These are phyloP conservation scores for Conops quadrifasciatus DNA, from an alignment of 2,888 invertebrate genomes.

Conservation along the genomic window DNA sequence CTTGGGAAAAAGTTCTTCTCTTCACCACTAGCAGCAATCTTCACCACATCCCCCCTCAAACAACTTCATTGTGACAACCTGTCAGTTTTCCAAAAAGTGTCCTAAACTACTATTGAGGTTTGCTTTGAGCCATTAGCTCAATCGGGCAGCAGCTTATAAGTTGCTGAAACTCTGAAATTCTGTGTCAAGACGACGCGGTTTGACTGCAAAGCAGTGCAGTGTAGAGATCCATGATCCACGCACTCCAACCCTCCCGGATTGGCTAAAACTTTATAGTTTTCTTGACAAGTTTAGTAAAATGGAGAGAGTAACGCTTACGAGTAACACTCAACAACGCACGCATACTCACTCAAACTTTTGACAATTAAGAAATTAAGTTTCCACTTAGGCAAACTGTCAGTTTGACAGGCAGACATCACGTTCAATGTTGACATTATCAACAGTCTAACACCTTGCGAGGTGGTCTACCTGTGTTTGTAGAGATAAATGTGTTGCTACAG, in stretches of 20 bases:
- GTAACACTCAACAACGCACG: conserved; percentile 11
- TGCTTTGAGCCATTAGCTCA: conserved; percentile 13
- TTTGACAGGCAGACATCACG: conserved; percentile 59
- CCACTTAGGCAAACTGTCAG: conserved; percentile 61
- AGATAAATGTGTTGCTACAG: conserved; percentile 30
- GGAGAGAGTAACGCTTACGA: too few relatives aligned
- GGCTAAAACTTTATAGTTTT: conserved; percentile 39
- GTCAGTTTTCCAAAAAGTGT: conserved; percentile 6
- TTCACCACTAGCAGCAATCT: not conserved
- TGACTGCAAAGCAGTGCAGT: conserved; percentile 41
- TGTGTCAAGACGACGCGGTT: conserved; percentile 28
- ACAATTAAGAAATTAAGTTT: conserved; percentile 65
- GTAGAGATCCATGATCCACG: conserved; percentile 16
- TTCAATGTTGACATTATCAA: conserved; percentile 60
- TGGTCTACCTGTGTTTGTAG: not conserved
- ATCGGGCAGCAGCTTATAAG: conserved; percentile 12
- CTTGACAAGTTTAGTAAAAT: conserved; percentile 31
- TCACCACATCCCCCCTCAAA: conserved; percentile 25
- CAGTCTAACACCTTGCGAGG: conserved; percentile 60
- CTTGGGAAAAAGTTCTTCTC: conserved; percentile 27
- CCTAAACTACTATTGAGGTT: not conserved
- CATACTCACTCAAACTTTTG: conserved; percentile 48
- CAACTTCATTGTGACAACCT: conserved; percentile 31
- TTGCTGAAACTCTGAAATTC: not conserved
- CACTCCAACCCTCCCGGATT: not conserved